These are phyloP conservation scores for Apus apus DNA, from an alignment of 2,113 vertebrate species.

Conservation along the genomic window DNA sequence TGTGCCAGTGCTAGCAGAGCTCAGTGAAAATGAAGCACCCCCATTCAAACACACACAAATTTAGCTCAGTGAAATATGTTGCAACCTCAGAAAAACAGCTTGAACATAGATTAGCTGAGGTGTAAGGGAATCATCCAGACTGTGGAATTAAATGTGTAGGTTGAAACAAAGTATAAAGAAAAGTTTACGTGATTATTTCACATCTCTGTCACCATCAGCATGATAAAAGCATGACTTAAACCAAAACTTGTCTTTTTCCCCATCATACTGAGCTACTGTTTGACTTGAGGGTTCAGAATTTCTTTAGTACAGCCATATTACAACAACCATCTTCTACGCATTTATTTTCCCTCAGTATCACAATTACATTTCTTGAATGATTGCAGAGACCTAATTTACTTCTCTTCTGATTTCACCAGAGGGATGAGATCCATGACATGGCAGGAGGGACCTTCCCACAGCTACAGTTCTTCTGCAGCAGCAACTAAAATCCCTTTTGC, in stretches of 20 bases:
- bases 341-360: background rate
- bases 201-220: background rate
- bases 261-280: background rate
- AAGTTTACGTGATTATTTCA: background rate
- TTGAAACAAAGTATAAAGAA: background rate
- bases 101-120: background rate
- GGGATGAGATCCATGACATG: background rate
- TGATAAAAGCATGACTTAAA: background rate
- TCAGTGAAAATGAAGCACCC: background rate
- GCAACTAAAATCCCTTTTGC: background rate
- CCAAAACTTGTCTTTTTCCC: background rate
- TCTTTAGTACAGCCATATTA: background rate
- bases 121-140: background rate
- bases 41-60: background rate
- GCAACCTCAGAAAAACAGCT: background rate
- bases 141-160: background rate
- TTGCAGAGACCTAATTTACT: background rate
- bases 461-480: background rate
- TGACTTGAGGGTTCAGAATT: background rate
- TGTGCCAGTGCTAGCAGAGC: background rate
- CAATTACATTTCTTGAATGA: background rate
- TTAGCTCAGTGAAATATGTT: accelerated
- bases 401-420: background rate
- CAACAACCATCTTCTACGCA: background rate
- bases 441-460: background rate